A percentile compares a stretch with the other conserved stretches of the same genome.
phyloP scores from a whole-genome alignment of 2,888 invertebrate genomes.

The Epinotia bilunana region DNA sequence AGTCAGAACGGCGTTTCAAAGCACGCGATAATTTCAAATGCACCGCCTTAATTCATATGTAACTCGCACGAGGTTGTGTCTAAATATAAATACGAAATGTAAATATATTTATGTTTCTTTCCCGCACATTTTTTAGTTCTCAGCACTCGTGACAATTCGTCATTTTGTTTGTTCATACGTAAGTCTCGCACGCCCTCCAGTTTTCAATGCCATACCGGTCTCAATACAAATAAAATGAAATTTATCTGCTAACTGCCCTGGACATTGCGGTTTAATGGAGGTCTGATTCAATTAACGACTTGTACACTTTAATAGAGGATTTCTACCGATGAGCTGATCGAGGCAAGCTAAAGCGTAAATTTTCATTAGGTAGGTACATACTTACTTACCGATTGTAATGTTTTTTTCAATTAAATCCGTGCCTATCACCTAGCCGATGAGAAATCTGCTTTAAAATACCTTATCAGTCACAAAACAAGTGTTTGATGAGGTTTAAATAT shows the following conservation, averaged over 20 bases:
- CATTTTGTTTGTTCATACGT: constrained; percentile 2
- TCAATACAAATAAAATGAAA: background rate
- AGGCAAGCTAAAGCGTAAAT: background rate
- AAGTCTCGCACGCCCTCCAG: constrained; percentile 15
- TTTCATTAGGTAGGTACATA: background rate
- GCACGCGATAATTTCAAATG: too few species aligned
- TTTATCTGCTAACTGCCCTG: background rate
- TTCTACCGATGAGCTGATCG: background rate
- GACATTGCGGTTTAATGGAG: background rate
- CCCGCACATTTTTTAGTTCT: constrained; percentile 15
- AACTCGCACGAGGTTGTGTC: constrained; percentile 34
- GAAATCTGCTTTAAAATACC: background rate
- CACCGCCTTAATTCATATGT: constrained; percentile 13
- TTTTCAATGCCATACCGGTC: constrained; percentile 25
- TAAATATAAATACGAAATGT: constrained; percentile 36
- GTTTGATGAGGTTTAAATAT: too few species aligned
- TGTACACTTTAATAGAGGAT: background rate
- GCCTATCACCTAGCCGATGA: background rate
- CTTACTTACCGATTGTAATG: background rate
- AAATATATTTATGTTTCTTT: constrained; percentile 37
- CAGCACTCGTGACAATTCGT: constrained; percentile 35
- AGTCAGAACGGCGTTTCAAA: too few species aligned
- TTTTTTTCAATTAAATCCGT: background rate
- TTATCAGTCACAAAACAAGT: too few species aligned
- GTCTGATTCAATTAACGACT: background rate